Evolutionary conservation across 2,113 vertebrate species (phyloP).

Genomic region (Tamias sibiricus): DNA sequence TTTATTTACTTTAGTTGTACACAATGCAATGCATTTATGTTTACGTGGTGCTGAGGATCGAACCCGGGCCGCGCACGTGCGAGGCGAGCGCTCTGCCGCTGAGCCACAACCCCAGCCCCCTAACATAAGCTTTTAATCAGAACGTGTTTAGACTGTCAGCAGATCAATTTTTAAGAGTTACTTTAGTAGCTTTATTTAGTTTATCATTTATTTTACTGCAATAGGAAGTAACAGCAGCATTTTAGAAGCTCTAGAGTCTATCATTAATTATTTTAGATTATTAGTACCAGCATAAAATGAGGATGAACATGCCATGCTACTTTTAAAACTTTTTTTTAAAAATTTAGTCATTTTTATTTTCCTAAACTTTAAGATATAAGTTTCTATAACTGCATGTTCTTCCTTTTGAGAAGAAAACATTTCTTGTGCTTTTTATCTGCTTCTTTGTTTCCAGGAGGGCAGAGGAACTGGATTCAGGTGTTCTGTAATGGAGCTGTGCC

Average conservation of each 20-base stretch:
- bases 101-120: too few relatives aligned
- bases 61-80: too few relatives aligned
- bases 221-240: constrained; percentile 1
- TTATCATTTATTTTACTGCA: background rate
- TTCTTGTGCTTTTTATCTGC: background rate
- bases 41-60: too few relatives aligned
- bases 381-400: background rate
- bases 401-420: constrained; percentile 42
- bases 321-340: background rate
- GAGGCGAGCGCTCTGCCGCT: too few relatives aligned
- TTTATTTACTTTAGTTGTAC: too few relatives aligned
- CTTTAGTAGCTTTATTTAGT: background rate
- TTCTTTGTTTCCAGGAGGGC: constrained; percentile 90
- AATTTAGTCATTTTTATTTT: constrained; percentile 26
- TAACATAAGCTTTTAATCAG: background rate
- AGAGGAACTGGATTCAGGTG: constrained; percentile 98
- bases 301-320: background rate
- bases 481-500: constrained; percentile 97
- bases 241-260: background rate
- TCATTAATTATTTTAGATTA: constrained; percentile 19
- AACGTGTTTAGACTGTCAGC: background rate
- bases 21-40: too few relatives aligned
- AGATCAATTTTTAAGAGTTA: constrained; percentile 27
- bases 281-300: background rate
- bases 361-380: background rate